Evolutionary conservation across 2,888 invertebrate species (phyloP), one percentile per base, ranked within the genome.

Genomic region (Orthosia incerta): DNA sequence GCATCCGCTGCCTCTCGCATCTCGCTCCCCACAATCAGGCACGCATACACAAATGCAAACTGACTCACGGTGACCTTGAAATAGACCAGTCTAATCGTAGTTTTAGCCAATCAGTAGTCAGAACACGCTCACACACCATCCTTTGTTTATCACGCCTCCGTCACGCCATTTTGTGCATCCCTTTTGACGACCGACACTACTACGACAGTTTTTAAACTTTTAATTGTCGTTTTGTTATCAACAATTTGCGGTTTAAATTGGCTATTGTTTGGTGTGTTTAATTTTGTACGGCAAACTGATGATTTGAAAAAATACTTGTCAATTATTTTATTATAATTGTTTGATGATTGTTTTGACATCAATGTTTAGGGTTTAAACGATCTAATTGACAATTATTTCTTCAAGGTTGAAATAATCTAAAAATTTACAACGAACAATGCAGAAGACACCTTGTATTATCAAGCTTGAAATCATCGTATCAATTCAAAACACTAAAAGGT

Each of bases 61-160:
- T 95, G 94, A 95, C 89, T 94, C 94, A 94, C 84, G 77, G 77
- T 89, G 94, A 93, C 95, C 95, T 96, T 96, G 93, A 89, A 92
- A 93, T 92, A 93, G 94, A 93, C 92, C 92, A 92, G 93, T 94
- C 94, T 94, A 95, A 94, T 95, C 94, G 93, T 84, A 92, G 91
- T 94, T 95, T 95, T 93, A 95, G 88, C 96, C 95, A 95, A 95
- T 96, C 96, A 94, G 93, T 92, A 95, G 90, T 90, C 95, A 55
- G 87, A 87, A 86, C 94, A 92, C 92, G 92, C 86, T 73, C 75
- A 74, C 82, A 87, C 85, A 88, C 89, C 87, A 91, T 92, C 93
- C 94, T 95, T 95, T 95, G 95, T 94, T 92, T 88, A 90, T 89
- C 88, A 90, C 88, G 80, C 82, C 70, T 71, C 88, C 89, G 90